Conservation (phyloP, 1,140 invertebrate genomes). For the Yoshiicerus persimilis region DNA sequence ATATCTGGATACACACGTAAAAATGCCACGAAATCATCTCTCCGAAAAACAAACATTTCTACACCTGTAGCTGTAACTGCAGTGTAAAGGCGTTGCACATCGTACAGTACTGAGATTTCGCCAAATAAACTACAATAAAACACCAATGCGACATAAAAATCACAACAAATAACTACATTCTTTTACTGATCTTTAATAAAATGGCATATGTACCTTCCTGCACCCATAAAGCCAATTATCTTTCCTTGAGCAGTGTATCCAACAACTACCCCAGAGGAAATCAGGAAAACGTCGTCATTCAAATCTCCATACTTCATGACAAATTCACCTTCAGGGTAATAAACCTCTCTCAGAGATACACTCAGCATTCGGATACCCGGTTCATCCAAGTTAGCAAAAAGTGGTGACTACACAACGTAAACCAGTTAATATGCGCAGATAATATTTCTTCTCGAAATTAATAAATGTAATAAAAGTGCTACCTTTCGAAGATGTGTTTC, state of each 20-base stretch:
- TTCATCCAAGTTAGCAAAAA: constrained; percentile 25
- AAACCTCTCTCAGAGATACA: constrained; percentile 33
- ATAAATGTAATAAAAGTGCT: no score
- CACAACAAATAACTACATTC: not conserved
- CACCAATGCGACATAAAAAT: not conserved
- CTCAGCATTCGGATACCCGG: constrained; percentile 40
- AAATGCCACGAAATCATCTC: constrained; percentile 39
- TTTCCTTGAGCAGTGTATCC: constrained; percentile 30
- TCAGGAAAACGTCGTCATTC: constrained; percentile 41
- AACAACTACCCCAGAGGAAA: constrained; percentile 36
- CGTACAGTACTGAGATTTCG: constrained; percentile 40
- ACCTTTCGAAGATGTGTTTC: constrained; percentile 37
- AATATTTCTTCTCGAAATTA: no score
- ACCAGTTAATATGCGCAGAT: no score
- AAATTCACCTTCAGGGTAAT: constrained; percentile 45
- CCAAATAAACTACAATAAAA: constrained; percentile 35
- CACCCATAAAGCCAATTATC: constrained; percentile 36
- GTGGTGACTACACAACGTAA: not conserved
- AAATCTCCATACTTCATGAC: constrained; percentile 43
- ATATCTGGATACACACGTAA: constrained; percentile 40
- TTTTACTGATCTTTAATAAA: not conserved
- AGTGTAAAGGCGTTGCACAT: constrained; percentile 34
- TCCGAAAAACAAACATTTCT: constrained; percentile 28
- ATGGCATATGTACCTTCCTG: constrained; percentile 35
- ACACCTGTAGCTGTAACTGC: constrained; percentile 35